Percentiles rank a stretch among this genome's conserved stretches.
Evolutionary conservation across 1,140 invertebrate genomes (phyloP).

Genomic region (Sitobion miscanthi): DNA sequence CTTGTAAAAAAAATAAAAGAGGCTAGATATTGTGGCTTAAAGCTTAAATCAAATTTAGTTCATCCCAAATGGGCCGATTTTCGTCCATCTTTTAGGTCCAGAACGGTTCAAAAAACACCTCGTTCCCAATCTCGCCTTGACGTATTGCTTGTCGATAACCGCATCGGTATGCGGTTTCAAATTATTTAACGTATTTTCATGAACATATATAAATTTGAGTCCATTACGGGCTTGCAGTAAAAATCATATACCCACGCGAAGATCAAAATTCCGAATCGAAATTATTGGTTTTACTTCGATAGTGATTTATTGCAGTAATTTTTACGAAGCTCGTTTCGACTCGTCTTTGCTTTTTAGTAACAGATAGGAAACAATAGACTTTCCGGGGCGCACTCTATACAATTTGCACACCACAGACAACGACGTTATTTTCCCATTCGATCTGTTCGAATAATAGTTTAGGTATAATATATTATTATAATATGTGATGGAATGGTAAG

Average conservation of each 20-base stretch:
- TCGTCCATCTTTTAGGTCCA: too few relatives aligned
- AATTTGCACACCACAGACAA: too few relatives aligned
- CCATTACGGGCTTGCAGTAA: background rate
- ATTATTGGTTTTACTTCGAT: background rate
- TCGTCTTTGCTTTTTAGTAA: background rate
- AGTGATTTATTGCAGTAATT: background rate
- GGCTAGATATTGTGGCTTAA: too few relatives aligned
- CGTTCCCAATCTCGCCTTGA: too few relatives aligned
- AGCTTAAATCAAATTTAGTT: too few relatives aligned
- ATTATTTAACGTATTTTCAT: background rate
- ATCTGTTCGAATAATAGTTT: too few relatives aligned
- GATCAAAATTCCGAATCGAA: background rate
- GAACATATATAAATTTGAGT: background rate
- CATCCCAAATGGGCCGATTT: too few relatives aligned
- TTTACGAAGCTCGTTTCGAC: background rate
- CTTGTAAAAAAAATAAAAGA: background rate
- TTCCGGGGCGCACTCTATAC: background rate
- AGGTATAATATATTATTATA: too few relatives aligned
- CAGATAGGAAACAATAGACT: background rate
- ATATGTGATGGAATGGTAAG: too few relatives aligned
- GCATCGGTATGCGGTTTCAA: background rate
- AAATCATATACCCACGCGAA: background rate
- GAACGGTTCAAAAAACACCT: too few relatives aligned
- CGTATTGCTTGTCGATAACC: too few relatives aligned
- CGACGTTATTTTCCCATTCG: too few relatives aligned